phyloP scores from a whole-genome alignment of 2,888 invertebrate species.

The Ditula angustiorana region DNA sequence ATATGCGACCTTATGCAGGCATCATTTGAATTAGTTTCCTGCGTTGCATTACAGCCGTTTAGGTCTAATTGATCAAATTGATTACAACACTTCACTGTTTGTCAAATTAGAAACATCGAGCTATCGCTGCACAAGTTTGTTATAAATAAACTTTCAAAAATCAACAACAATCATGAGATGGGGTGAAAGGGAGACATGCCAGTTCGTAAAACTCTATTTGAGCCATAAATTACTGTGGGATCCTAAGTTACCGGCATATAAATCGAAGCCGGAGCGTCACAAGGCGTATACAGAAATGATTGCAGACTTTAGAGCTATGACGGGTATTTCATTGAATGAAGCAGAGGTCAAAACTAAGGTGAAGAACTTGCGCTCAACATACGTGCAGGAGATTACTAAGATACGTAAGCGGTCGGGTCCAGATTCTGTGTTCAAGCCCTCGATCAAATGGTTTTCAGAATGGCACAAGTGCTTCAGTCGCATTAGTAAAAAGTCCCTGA shows the following conservation, averaged over 20 bases:
- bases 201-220: constrained; percentile 77
- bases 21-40: background rate
- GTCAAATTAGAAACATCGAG: background rate
- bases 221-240: constrained; percentile 76
- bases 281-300: constrained; percentile 64
- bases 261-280: constrained; percentile 60
- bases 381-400: constrained; percentile 65
- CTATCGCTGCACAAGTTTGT: background rate
- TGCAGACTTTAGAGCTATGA: constrained; percentile 57
- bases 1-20: background rate
- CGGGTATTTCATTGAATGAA: constrained; percentile 62
- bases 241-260: constrained; percentile 65
- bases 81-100: background rate
- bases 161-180: constrained; percentile 63
- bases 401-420: constrained; percentile 60
- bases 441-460: constrained; percentile 66
- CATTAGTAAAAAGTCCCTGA: constrained; percentile 26
- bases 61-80: background rate
- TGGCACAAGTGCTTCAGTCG: constrained; percentile 59
- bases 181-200: constrained; percentile 73
- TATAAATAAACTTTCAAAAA: constrained; percentile 16
- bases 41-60: too few species aligned
- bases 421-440: constrained; percentile 58
- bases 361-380: constrained; percentile 67
- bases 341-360: constrained; percentile 64